Evolutionary conservation across 2,113 vertebrate species (phyloP).

Genomic region (Myotis davidii): DNA sequence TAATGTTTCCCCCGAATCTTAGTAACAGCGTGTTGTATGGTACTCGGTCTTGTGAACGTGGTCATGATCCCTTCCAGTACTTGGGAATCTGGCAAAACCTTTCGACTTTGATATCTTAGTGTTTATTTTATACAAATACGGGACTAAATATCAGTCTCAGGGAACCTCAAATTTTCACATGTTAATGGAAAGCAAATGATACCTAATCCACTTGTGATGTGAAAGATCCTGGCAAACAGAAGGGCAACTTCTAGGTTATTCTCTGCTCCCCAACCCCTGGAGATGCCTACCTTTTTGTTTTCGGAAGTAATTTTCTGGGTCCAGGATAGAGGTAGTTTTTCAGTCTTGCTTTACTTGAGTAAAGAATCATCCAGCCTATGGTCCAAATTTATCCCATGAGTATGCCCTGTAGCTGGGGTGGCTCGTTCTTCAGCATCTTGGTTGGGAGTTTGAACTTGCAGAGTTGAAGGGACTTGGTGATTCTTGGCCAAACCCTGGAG

Average conservation of each 20-base stretch:
- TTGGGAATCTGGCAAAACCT: neutral
- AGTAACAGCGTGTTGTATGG: neutral
- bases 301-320: neutral
- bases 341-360: neutral
- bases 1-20: neutral
- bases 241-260: neutral
- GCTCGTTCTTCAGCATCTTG: neutral
- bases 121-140: slow-evolving; percentile 27
- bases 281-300: neutral
- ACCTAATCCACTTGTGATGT: neutral
- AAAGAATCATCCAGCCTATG: neutral
- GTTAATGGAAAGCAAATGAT: slow-evolving; percentile 22
- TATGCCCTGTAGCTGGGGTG: neutral
- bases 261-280: neutral
- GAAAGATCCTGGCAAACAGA: neutral
- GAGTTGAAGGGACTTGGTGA: neutral
- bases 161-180: slow-evolving; percentile 3
- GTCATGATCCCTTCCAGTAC: neutral
- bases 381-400: neutral
- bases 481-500: neutral
- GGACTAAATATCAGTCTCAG: neutral
- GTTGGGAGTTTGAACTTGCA: slow-evolving; percentile 5
- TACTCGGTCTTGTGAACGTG: neutral
- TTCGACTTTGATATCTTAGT: neutral
- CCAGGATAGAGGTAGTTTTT: neutral